Base-by-base conservation (phyloP, 2,888 invertebrate genomes). In the Antheraea yamamai region DNA sequence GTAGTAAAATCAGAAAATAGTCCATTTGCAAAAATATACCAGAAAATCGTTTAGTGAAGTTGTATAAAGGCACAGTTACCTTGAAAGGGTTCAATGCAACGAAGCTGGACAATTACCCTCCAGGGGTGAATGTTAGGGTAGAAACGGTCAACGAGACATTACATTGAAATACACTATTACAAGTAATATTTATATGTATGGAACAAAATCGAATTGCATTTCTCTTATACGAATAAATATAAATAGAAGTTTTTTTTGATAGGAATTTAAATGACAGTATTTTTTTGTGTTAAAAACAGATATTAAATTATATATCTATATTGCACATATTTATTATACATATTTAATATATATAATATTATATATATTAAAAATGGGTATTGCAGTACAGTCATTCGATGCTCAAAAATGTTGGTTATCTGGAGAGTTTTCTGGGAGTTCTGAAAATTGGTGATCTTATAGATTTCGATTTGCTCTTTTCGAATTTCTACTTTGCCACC, bases 31-130 rank as follows among this genome's bases (percentile, higher is more conserved):
- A 39, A 70, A 70, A 39, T 39, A 70, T 70, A 39, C n/a, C 70
- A 70, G 70, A 70, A 70, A 70, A 39, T 91, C 89, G 82, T 81
- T 81, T 81, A 74, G 39, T n/a, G 70, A 7, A 61, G 23, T 61
- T 61, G 61, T 61, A 61, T 61, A 61, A 70, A 30, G 47, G 30
- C 74, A 26, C 35, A 70, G 74, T 74, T 83, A 81, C 83, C 83
- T 82, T 84, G 87, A 89, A 89, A 89, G 87, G 89, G 89, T 88
- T 87, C 89, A 90, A 89, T 89, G 88, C 87, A 86, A 84, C 83
- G 83, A 86, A 87, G 86, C 86, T 83, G 87, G 88, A 85, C 85
- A 87, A 89, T 89, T 84, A 85, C 79, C 82, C 89, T 84, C 87
- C 52, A 74, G 89, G 84, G 89, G 80, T 77, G 79, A 73, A 73